These are phyloP conservation scores for Capreolus pygargus DNA, from an alignment of 2,113 vertebrate species.

Conservation along the genomic window DNA sequence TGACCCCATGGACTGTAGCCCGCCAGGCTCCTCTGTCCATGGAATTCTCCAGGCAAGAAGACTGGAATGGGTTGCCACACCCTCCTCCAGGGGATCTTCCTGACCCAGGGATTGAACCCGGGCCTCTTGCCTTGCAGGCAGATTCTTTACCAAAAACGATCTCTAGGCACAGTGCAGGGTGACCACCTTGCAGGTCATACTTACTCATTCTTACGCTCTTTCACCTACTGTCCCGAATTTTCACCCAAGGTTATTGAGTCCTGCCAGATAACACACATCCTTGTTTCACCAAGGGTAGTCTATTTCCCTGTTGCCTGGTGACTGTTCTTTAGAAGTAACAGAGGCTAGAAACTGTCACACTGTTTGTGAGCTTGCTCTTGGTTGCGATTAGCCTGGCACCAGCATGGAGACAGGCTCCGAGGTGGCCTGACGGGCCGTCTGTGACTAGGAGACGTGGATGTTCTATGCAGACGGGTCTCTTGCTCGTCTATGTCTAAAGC, in stretches of 20 bases:
- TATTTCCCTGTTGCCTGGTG: neutral
- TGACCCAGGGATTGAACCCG: neutral
- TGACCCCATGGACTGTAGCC: neutral
- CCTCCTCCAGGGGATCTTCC: neutral
- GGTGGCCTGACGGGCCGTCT: neutral
- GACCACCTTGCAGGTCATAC: neutral
- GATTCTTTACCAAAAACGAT: neutral
- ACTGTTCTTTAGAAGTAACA: neutral
- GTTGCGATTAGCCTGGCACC: conserved; percentile 50
- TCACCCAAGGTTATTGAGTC: conserved; percentile 1
- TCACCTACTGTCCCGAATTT: neutral
- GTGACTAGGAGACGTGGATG: neutral
- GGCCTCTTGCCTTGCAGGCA: neutral
- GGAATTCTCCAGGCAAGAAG: neutral
- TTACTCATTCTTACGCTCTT: neutral
- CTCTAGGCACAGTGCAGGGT: neutral
- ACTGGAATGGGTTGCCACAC: neutral
- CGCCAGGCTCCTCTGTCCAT: neutral
- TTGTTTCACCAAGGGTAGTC: neutral
- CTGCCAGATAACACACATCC: neutral
- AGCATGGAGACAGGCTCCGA: neutral
- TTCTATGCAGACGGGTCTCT: neutral
- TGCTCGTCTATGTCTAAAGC: neutral
- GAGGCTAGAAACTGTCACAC: neutral
- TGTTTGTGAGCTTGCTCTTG: neutral